These are phyloP conservation scores for Musca vetustissima DNA, from an alignment of 1,140 invertebrate species.

Conservation along the genomic window DNA sequence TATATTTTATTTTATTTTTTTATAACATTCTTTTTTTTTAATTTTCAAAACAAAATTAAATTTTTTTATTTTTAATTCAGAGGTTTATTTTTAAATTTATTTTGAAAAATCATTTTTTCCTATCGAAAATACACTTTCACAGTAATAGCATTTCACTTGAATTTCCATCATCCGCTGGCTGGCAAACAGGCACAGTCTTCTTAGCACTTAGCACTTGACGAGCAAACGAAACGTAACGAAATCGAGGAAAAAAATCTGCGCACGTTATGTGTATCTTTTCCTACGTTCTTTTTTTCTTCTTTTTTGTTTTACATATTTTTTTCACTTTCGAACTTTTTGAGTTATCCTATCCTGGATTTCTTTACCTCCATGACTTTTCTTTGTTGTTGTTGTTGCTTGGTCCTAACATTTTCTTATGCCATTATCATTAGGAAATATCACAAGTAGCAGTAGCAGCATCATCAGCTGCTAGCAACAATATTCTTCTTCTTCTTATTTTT, in stretches of 20 bases:
- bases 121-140: not conserved
- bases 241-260: conserved; percentile 16
- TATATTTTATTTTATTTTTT: not conserved
- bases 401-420: not conserved
- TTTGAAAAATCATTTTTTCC: conserved; percentile 18
- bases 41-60: not conserved
- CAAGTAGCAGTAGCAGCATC: too few relatives aligned
- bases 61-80: too few relatives aligned
- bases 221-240: too few relatives aligned
- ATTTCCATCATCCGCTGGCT: too few relatives aligned
- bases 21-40: not conserved
- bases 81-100: conserved; percentile 17
- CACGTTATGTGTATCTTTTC: conserved; percentile 23
- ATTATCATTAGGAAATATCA: not conserved
- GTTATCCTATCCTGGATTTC: conserved; percentile 18
- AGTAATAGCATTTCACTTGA: too few relatives aligned
- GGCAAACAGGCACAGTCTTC: too few relatives aligned
- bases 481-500: not conserved
- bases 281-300: conserved; percentile 9
- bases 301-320: too few relatives aligned
- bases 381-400: not conserved
- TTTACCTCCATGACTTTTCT: not conserved
- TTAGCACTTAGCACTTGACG: too few relatives aligned
- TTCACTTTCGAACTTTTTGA: not conserved
- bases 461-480: not conserved